Percentiles rank a stretch among this genome's conserved stretches.
Evolutionary conservation across 2,888 invertebrate genomes (phyloP).

Genomic region (Agrotis clavis): DNA sequence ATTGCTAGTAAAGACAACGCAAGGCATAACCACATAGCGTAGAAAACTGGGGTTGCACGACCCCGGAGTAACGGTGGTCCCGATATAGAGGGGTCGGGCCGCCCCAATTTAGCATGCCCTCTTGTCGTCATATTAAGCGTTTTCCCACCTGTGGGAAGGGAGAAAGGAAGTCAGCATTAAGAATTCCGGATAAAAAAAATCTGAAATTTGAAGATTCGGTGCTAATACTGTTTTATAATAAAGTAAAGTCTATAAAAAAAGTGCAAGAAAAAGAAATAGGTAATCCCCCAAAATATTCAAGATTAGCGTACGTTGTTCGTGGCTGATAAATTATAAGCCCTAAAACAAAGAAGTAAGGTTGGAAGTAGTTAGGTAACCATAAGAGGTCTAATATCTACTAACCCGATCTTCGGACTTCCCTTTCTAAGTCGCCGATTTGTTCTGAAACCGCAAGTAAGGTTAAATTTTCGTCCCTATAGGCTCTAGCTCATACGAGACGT

Average conservation of each 20-base stretch:
- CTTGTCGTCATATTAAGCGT: background rate
- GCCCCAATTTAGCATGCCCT: background rate
- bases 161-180: background rate
- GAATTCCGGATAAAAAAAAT: background rate
- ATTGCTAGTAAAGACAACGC: background rate
- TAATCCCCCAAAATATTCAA: too few species aligned
- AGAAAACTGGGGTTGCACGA: background rate
- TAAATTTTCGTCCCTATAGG: background rate
- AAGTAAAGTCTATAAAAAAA: too few species aligned
- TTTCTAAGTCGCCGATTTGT: constrained; percentile 24
- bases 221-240: too few species aligned
- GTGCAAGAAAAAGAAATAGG: too few species aligned
- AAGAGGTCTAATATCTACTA: constrained; percentile 10
- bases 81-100: fast-evolving
- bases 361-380: too few species aligned
- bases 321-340: too few species aligned
- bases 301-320: too few species aligned
- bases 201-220: too few species aligned
- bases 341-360: too few species aligned
- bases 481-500: background rate
- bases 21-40: background rate
- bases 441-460: constrained; percentile 37
- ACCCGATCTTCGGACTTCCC: constrained; percentile 30
- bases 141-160: constrained; percentile 5
- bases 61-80: background rate